Base-by-base conservation (phyloP, 2,113 vertebrate genomes). In the Prietella phreatophila region DNA sequence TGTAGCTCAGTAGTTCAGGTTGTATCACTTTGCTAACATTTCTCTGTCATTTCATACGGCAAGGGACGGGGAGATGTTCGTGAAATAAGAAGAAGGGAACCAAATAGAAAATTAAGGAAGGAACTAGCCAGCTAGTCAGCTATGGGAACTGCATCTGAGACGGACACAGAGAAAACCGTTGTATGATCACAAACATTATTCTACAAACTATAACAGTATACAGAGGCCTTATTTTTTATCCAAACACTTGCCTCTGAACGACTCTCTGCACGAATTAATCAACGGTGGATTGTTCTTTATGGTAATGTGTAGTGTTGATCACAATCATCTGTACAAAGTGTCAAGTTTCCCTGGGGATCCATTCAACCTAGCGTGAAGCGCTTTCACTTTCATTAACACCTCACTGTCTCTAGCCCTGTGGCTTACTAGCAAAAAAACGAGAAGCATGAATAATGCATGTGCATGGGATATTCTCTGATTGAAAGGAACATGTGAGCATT, bases 381-480 rank as follows among this genome's bases (percentile, higher is more conserved):
- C 11, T 17, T 69, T 19, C 7, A 2, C 27, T 79, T 79, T 36
- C n/a, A 27, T 55, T 36, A 42, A 25, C 56, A 39, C 39, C 65
- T 71, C 36, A 5, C 53, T 75, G 65, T 25, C 3, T 53, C 30
- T 42, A 8, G 20, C 50, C 53, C 33, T 22, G 65, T 58, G 60
- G 79, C 79, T 71, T 20, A 9, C 61, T 20, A 27, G 79, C 9
- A 84, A 75, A 79, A 47, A 7, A 61, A 36, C 2, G 17, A 58
- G 61, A n/a, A 53, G 15, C 50, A 73, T 82, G 79, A 82, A 82
- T 82, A 71, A 87, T 82, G 22, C 53, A 82, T 71, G 20, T 82
- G 63, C 53, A 33, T 42, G 33, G 53, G 79, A 82, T 55, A 58
- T 82, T 76, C 25, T 85, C 8, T 63, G 73, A 71, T 39, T 81